phyloP scores from a whole-genome alignment of 2,888 invertebrate species.

The Cheilosia vulpina region DNA sequence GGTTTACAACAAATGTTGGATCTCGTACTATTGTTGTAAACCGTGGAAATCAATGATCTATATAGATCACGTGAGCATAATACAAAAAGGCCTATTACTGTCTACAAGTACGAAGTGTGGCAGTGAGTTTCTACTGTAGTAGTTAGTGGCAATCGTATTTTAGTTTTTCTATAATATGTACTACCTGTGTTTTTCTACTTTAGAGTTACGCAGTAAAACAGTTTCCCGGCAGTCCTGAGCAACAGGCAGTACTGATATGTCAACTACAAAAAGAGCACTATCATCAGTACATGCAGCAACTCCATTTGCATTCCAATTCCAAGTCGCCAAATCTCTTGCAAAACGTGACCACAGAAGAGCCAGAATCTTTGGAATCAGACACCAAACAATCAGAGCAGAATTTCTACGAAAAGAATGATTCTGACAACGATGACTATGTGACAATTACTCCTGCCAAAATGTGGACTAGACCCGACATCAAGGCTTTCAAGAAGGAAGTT shows the following conservation, averaged over 20 bases:
- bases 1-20: too few species aligned
- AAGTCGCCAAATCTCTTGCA: slow-evolving; percentile 73
- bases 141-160: neutral
- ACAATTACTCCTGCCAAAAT: slow-evolving; percentile 92
- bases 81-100: too few species aligned
- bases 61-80: too few species aligned
- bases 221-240: slow-evolving; percentile 91
- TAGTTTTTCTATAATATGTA: neutral
- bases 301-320: slow-evolving; percentile 84
- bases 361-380: slow-evolving; percentile 41
- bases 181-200: neutral
- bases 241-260: slow-evolving; percentile 96
- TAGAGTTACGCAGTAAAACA: slow-evolving; percentile 96
- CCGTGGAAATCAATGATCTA: too few species aligned
- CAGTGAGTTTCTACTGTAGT: too few species aligned
- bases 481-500: slow-evolving; percentile 95
- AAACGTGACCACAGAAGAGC: slow-evolving; percentile 51
- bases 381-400: slow-evolving; percentile 74
- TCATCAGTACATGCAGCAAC: slow-evolving; percentile 98
- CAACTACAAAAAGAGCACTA: slow-evolving; percentile 99
- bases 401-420: slow-evolving; percentile 63
- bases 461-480: slow-evolving; percentile 96
- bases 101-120: slow-evolving; percentile 74
- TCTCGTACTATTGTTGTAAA: too few species aligned
- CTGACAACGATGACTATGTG: slow-evolving; percentile 83